Conservation (phyloP, 2,113 vertebrate genomes). For the Bufo bufo region DNA sequence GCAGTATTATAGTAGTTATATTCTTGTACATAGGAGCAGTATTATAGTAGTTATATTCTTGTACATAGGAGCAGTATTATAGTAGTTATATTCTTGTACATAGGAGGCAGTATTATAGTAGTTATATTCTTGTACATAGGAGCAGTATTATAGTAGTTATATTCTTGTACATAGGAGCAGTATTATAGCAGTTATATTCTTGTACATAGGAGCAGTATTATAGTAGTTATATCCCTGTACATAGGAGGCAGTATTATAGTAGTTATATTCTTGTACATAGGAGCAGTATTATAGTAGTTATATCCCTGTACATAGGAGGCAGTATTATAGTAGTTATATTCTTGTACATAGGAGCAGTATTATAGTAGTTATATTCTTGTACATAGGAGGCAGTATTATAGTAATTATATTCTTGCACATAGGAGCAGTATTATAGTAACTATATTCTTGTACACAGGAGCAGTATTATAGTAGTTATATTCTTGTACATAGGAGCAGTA, state of each 20-base stretch:
- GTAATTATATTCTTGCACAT: neutral
- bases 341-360: neutral
- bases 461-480: conserved; percentile 16
- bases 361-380: conserved; percentile 12
- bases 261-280: neutral
- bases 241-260: conserved; percentile 1
- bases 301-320: no score
- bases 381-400: neutral
- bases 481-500: neutral
- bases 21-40: no score
- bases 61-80: no score
- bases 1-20: no score
- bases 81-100: no score
- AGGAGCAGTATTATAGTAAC: no score
- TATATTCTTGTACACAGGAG: neutral
- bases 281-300: no score
- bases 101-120: no score
- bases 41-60: no score
- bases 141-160: no score
- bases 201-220: neutral
- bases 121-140: no score
- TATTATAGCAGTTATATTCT: conserved; percentile 6
- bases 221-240: neutral
- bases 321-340: conserved; percentile 2
- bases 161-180: no score